These are phyloP conservation scores for Apocheima hispidaria DNA, from an alignment of 2,888 invertebrate genomes.

Conservation along the genomic window DNA sequence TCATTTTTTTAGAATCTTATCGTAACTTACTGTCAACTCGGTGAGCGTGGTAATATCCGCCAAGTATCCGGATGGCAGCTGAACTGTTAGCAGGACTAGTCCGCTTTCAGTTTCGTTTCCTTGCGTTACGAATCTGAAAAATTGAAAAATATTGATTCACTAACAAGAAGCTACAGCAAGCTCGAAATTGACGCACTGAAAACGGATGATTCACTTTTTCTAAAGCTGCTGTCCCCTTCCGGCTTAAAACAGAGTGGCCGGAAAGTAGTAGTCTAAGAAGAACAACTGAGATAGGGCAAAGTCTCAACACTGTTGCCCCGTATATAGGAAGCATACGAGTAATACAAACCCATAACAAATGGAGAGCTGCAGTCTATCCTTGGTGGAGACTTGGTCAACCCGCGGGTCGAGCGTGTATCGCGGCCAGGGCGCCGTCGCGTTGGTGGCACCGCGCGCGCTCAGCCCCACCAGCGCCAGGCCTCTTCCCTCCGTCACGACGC, in stretches of 20 bases:
- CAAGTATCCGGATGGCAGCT: slow-evolving; percentile 95
- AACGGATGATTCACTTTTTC: too few relatives aligned
- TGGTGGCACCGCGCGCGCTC: slow-evolving; percentile 92
- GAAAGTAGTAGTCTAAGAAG: neutral
- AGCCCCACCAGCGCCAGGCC: slow-evolving; percentile 93
- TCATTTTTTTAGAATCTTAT: neutral
- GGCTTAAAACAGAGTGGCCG: neutral
- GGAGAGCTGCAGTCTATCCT: slow-evolving; percentile 91
- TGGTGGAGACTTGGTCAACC: slow-evolving; percentile 92
- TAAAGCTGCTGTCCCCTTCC: too few relatives aligned
- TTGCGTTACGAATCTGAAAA: slow-evolving; percentile 87
- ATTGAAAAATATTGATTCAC: neutral
- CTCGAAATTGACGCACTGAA: neutral
- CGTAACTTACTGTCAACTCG: slow-evolving; percentile 80
- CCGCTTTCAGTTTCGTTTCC: slow-evolving; percentile 91
- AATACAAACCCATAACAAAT: slow-evolving; percentile 90
- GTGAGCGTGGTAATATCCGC: slow-evolving; percentile 92
- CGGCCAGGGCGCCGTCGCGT: slow-evolving; percentile 95
- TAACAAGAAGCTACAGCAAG: neutral
- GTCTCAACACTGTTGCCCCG: neutral
- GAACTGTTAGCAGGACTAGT: slow-evolving; percentile 96
- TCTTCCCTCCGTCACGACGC: slow-evolving; percentile 91
- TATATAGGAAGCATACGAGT: neutral
- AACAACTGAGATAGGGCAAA: neutral
- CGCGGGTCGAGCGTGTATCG: slow-evolving; percentile 94